Base-by-base conservation (phyloP, 2,113 vertebrate species). In the Myotis davidii region DNA sequence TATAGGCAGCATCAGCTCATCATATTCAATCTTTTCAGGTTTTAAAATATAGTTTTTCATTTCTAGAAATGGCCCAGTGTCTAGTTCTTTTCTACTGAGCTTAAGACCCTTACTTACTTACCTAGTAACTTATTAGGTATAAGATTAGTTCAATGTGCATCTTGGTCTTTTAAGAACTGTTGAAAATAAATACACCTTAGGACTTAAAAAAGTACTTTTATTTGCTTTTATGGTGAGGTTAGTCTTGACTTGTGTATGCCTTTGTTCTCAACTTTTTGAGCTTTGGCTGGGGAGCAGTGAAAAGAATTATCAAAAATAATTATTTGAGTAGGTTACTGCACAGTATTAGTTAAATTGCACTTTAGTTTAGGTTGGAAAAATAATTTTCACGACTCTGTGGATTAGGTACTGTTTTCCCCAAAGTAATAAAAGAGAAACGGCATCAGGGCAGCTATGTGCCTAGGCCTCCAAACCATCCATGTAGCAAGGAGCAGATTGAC, bases 351-450 rank as follows among this genome's bases (percentile, higher is more conserved):
- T 65, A 34, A 85, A 17, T 79, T 91, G 84, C 73, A 82, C 91
- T 94, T 91, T 84, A 82, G 50, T 94, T 91, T 84, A 82, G 50
- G 29, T 64, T 88, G 74, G 32, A 77, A 81, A 90, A 74, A 17
- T 52, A 73, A 67, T 85, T 85, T 87, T 91, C 23, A 39, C 17
- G 45, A 32, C 42, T 5, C 14, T 90, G 27, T 83, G 39, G 69
- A 18, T 42, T 74, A 56, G 88, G 17, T 81, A 61, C 8, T 23
- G 0, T 56, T 92, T 20, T 21, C 56, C 45, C 27, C 27, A 84
- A 54, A 45, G 52, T 42, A 64, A 65, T 59, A 34, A 67, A 12
- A 10, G 52, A 94, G 78, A 82, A 70, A 65, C 6, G 11, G 8
- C 6, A 39, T 64, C n/a, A 45, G 37, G 50, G 34, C 67, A 85